Base-by-base conservation (phyloP, 2,888 invertebrate genomes). In the Volucella zonaria region DNA sequence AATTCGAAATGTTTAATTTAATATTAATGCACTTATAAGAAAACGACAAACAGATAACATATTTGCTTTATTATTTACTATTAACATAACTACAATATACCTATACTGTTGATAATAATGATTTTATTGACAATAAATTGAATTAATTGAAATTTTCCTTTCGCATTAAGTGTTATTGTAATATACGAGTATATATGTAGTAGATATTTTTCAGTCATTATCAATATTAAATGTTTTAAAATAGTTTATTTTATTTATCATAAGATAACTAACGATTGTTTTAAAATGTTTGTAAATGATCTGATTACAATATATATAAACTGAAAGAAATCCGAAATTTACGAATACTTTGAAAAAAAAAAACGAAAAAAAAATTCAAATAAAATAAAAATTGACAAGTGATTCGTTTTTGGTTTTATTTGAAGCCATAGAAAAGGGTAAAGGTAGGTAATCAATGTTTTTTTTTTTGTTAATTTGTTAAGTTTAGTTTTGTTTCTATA, bases 191-290 rank as follows among this genome's bases (percentile, higher is more conserved):
- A 31, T 31, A 58, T 56, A 31, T 31, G 52, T 56, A 67, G 61
- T 61, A 18, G 71, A 67, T 62, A 62, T 62, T 64, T 70, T 43
- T 82, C 82, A 82, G 82, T 82, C 82, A 58, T 68, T 15, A 70
- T 82, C 56, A 78, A 82, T 67, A 23, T 68, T 82, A 52, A 45
- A 78, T 64, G 67, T 73, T 78, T 78, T 8, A 82, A 82, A 78
- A 78, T 82, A 82, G 78, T 82, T 73, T 59, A 67, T 62, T 66
- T 42, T 14, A 67, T 73, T 42, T 18, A 71, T 73, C 67, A 56
- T 62, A 78, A 73, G 52, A 47, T 31, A 67, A 64, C 76, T 76
- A 47, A 54, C 76, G 31, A 71, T 67, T 43, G 67, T 62, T 8
- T 56, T 18, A 51, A 45, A 40, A 45, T 18, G 12, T 23, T 23